Evolutionary conservation across 2,113 vertebrate genomes (phyloP).

Genomic region (Tenrec ecaudatus): DNA sequence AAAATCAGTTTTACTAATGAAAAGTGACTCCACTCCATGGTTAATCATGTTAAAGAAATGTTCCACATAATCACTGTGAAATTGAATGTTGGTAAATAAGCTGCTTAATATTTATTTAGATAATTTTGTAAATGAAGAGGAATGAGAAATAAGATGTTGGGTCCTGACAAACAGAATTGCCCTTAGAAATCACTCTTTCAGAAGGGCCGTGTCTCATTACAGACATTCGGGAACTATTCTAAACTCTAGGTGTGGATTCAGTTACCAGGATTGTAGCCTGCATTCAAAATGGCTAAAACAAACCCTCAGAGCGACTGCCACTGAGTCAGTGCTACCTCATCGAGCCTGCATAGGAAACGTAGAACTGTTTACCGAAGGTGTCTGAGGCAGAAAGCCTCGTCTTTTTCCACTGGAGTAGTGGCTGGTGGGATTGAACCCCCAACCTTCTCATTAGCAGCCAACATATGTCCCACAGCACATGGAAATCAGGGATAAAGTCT

Average conservation of each 20-base stretch:
- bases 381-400: no score
- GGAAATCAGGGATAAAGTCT: background rate
- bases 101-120: slow-evolving; percentile 54
- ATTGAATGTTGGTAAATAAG: slow-evolving; percentile 52
- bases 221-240: background rate
- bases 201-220: background rate
- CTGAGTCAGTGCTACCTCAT: no score
- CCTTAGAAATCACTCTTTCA: background rate
- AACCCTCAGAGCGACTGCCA: no score
- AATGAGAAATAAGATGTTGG: slow-evolving; percentile 24
- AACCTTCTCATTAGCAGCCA: no score
- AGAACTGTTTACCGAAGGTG: no score
- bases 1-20: slow-evolving; percentile 41
- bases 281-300: background rate
- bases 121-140: slow-evolving; percentile 56
- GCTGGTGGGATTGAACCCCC: no score
- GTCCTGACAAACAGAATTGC: slow-evolving; percentile 5
- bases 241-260: background rate
- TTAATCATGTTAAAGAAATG: slow-evolving; percentile 66
- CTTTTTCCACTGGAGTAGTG: no score
- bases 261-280: background rate
- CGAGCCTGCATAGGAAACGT: no score
- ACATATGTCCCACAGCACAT: no score
- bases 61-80: slow-evolving; percentile 60
- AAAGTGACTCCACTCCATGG: slow-evolving; percentile 42